Base-by-base conservation (phyloP, 2,888 invertebrate species). In the Gari tellinella region DNA sequence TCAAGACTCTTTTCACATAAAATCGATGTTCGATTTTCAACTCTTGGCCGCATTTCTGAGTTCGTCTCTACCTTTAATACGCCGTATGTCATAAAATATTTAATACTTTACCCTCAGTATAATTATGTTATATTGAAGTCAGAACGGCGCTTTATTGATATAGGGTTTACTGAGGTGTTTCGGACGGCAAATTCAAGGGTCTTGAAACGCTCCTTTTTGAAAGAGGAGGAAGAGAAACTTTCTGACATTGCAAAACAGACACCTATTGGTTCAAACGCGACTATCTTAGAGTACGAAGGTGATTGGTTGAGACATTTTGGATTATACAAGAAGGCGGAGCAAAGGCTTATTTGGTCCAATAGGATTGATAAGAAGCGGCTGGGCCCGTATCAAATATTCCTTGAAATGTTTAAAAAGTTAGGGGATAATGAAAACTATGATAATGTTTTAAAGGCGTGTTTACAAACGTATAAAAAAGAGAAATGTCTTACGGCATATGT, bases 211-310 rank as follows among this genome's bases (percentile, higher is more conserved):
- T 58, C 58, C 0, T 61, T 56, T 25, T 55, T 67, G 7, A 40
- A 21, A 12, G 48, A 72, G 49, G 60, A 57, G n/a, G 81, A 84
- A 53, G 10, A 14, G 0, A 26, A 60, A n/a, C 55, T 88, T 31
- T 25, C 8, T 23, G 46, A 49, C 4, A 52, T 72, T 17, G 79
- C 79, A 0, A 60, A 57, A 7, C 60, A 41, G 0, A 80, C 85
- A 17, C 72, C 84, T 5, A 31, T 82, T 17, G 83, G 81, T 17
- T 61, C 63, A 14, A 88, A 88, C 62, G 72, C 84, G 26, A 88
- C 85, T 2, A 52, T 88, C n/a, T 46, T 89, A 26, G 80, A 83
- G 21, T 84, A 86, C 46, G 89, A 89, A 61, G 87, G 83, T 0
- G 77, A 81, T 26, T 85, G 84, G 80, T 55, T 89, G 26, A 66